Percentiles rank a stretch among this genome's conserved stretches.
phyloP scores from a whole-genome alignment of 1,140 invertebrate species.

The Augochlora pura region DNA sequence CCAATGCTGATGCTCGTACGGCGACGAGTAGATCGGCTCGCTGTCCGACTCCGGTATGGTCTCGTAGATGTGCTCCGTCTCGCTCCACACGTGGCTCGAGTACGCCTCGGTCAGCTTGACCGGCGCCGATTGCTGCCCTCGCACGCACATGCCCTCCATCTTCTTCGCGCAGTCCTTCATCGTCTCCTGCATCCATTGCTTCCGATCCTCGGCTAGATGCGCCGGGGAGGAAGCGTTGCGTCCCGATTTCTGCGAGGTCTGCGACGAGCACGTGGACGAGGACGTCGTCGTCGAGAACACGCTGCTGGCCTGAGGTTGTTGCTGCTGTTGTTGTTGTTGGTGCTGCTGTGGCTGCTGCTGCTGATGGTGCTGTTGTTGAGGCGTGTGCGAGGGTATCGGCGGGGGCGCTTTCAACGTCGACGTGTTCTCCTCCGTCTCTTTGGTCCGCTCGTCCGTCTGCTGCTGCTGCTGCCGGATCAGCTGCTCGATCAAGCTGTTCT shows the following conservation, averaged over 20 bases:
- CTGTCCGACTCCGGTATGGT: slow-evolving; percentile 85
- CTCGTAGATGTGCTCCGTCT: slow-evolving; percentile 86
- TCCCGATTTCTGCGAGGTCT: slow-evolving; percentile 63
- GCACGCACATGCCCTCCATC: slow-evolving; percentile 67
- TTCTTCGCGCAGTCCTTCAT: slow-evolving; percentile 73
- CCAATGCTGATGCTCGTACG: slow-evolving; percentile 81
- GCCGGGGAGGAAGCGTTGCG: slow-evolving; percentile 60
- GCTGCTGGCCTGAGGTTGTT: not conserved
- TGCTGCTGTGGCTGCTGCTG: slow-evolving; percentile 20
- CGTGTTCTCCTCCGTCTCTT: slow-evolving; percentile 55
- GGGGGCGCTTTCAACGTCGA: slow-evolving; percentile 63
- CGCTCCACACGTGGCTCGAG: slow-evolving; percentile 74
- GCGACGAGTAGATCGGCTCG: slow-evolving; percentile 85
- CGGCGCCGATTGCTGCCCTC: slow-evolving; percentile 55
- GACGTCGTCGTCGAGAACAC: slow-evolving; percentile 40
- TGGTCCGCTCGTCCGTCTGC: slow-evolving; percentile 62
- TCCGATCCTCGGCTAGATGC: slow-evolving; percentile 52
- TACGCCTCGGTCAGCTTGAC: slow-evolving; percentile 72
- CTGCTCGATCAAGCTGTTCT: slow-evolving; percentile 81
- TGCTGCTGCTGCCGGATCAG: slow-evolving; percentile 78
- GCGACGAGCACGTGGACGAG: slow-evolving; percentile 64
- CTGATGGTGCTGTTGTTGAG: slow-evolving; percentile 25
- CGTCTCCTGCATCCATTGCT: slow-evolving; percentile 68
- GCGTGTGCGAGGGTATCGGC: slow-evolving; percentile 65
- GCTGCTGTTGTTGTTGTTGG: slow-evolving; percentile 20